Conservation (phyloP, 2,888 invertebrate species). For the Sepiola atlantica region DNA sequence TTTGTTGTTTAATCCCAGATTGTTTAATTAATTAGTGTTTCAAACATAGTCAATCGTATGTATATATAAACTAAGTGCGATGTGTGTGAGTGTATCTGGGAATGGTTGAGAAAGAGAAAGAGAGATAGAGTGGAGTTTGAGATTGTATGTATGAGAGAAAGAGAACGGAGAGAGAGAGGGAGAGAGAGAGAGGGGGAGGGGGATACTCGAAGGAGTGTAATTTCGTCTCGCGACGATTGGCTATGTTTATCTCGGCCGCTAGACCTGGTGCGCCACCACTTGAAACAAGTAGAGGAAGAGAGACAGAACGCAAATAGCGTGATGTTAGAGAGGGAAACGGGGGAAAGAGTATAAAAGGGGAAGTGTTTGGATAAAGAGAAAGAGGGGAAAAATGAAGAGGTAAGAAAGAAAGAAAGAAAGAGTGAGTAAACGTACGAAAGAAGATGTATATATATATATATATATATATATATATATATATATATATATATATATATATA, state of each 20-base stretch:
- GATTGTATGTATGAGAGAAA: too few relatives aligned
- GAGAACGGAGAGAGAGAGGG: background rate
- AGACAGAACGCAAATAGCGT: background rate
- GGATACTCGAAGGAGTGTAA: too few relatives aligned
- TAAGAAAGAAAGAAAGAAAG: background rate
- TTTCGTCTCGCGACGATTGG: too few relatives aligned
- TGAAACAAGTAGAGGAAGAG: background rate
- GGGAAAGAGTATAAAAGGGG: background rate
- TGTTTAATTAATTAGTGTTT: background rate
- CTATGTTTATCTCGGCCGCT: too few relatives aligned
- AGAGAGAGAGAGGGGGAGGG: background rate
- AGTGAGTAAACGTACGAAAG: background rate
- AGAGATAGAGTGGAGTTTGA: too few relatives aligned
- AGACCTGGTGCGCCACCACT: background rate
- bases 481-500: too few relatives aligned
- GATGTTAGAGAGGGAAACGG: background rate
- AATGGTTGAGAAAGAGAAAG: background rate
- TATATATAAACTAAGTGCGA: background rate
- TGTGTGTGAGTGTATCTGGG: background rate
- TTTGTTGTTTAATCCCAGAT: background rate
- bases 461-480: too few relatives aligned
- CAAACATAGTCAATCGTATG: background rate
- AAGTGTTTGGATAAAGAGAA: background rate
- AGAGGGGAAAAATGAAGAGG: background rate
- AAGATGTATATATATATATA: background rate